Conservation (phyloP, 1,140 invertebrate species). For the Drosophila lacteicornis region DNA sequence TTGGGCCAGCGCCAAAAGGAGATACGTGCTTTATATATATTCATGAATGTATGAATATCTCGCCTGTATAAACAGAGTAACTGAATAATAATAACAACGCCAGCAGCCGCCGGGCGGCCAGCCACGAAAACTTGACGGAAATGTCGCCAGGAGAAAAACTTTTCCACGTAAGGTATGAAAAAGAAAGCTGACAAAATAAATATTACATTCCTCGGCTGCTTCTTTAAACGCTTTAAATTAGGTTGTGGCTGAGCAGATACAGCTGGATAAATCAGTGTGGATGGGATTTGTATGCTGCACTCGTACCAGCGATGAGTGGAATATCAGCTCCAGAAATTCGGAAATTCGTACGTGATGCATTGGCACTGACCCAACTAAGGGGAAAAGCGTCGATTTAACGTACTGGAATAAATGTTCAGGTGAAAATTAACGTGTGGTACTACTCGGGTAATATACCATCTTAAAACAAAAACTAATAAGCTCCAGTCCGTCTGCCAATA, state of each 20-base stretch:
- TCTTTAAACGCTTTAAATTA: slow-evolving; percentile 43
- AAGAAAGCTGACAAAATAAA: slow-evolving; percentile 29
- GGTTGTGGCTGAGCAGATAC: neutral
- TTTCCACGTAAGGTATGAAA: slow-evolving; percentile 54
- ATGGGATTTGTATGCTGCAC: slow-evolving; percentile 3
- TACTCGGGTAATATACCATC: no score
- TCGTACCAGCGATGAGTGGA: slow-evolving; percentile 20
- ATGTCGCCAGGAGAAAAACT: slow-evolving; percentile 67
- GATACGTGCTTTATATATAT: slow-evolving; percentile 79
- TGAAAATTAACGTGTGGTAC: no score
- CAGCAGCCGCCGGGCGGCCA: slow-evolving; percentile 25
- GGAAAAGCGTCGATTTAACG: neutral
- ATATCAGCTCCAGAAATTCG: slow-evolving; percentile 2
- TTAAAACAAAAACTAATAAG: no score
- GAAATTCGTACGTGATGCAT: slow-evolving; percentile 4
- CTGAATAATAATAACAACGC: slow-evolving; percentile 80
- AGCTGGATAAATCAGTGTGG: slow-evolving; percentile 13
- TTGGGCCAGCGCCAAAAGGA: slow-evolving; percentile 72
- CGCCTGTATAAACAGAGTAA: slow-evolving; percentile 78
- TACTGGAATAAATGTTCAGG: neutral
- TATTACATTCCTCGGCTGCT: slow-evolving; percentile 34
- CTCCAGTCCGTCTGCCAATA: slow-evolving; percentile 1
- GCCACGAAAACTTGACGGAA: slow-evolving; percentile 48
- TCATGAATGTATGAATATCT: slow-evolving; percentile 82
- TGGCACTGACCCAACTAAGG: no score